phyloP scores from a whole-genome alignment of 2,113 vertebrate genomes.

The Sorex fumeus region DNA sequence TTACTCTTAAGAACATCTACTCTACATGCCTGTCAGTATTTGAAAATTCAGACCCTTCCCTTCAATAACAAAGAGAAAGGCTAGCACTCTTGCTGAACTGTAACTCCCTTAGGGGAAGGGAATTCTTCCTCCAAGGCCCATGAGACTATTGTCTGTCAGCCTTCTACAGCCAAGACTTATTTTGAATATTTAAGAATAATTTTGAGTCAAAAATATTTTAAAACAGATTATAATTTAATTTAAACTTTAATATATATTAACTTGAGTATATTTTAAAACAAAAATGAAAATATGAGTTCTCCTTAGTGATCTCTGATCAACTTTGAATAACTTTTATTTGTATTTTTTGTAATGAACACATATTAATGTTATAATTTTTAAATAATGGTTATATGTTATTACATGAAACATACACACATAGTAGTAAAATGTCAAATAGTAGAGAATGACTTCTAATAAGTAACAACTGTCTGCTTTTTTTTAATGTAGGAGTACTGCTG shows the following conservation, averaged over 20 bases:
- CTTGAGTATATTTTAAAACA: not conserved
- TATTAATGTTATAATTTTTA: not conserved
- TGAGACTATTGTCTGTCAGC: not conserved
- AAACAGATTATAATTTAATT: slow-evolving; percentile 38
- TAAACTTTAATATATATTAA: slow-evolving; percentile 36
- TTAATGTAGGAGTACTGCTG: no score
- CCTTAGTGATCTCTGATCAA: not conserved
- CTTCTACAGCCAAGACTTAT: not conserved
- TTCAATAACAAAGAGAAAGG: not conserved
- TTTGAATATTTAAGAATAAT: slow-evolving; percentile 37
- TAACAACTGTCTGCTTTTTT: not conserved
- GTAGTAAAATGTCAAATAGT: slow-evolving; percentile 23
- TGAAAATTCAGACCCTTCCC: not conserved
- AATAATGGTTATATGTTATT: not conserved
- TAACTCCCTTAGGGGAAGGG: not conserved
- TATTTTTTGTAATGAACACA: not conserved
- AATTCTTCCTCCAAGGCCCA: not conserved
- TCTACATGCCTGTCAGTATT: not conserved
- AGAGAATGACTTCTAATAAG: not conserved
- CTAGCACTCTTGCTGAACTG: no score
- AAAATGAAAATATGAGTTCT: not conserved
- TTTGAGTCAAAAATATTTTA: not conserved
- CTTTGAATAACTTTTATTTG: not conserved
- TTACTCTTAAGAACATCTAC: slow-evolving; percentile 44
- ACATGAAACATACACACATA: not conserved